phyloP scores from a whole-genome alignment of 2,113 vertebrate genomes.

The Pontoporia blainvillei region DNA sequence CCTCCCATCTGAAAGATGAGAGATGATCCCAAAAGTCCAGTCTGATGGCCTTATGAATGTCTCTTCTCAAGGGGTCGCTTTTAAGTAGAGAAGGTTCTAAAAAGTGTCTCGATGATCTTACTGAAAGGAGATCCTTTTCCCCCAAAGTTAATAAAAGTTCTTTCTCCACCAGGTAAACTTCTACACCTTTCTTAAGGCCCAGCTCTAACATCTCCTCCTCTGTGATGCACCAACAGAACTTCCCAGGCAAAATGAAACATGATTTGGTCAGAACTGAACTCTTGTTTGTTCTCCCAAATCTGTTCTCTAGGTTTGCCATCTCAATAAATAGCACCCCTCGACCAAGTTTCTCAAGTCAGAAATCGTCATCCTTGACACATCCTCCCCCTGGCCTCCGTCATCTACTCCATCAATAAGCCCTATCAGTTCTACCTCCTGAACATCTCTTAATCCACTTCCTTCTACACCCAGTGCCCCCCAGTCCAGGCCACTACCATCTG shows the following conservation, averaged over 20 bases:
- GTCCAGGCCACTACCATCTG: neutral
- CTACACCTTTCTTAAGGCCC: neutral
- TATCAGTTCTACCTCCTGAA: neutral
- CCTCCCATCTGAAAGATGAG: neutral
- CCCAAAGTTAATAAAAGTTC: neutral
- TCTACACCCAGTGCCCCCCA: neutral
- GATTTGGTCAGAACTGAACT: neutral
- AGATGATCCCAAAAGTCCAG: neutral
- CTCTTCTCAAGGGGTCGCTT: neutral
- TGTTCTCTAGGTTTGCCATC: neutral
- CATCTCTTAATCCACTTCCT: neutral
- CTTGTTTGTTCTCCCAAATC: neutral
- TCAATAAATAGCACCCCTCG: neutral
- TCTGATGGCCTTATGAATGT: neutral
- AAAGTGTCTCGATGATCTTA: neutral
- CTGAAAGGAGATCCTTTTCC: neutral
- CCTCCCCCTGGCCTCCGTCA: neutral
- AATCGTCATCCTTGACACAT: neutral
- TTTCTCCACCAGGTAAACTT: neutral
- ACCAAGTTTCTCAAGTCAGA: neutral
- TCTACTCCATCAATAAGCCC: neutral
- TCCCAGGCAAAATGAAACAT: neutral
- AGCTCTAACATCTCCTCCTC: neutral
- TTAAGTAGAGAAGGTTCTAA: neutral
- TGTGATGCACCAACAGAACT: neutral